A percentile compares a stretch with the other conserved stretches of the same genome.
phyloP scores from a whole-genome alignment of 2,113 vertebrate species.

The Lepus americanus region DNA sequence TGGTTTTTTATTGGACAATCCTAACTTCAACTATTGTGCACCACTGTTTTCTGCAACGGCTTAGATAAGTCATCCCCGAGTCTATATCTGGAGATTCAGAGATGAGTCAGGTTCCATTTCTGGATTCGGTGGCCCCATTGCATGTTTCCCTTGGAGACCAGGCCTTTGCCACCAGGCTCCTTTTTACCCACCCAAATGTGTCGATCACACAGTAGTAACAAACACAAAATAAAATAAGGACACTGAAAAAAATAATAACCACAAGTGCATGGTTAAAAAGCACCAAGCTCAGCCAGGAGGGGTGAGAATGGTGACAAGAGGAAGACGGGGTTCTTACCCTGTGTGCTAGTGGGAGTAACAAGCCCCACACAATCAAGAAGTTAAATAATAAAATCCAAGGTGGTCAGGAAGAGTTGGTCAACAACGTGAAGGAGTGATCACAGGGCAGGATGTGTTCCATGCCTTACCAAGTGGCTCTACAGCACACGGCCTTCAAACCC shows the following conservation, averaged over 20 bases:
- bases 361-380: background rate
- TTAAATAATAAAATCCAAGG: background rate
- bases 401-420: background rate
- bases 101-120: background rate
- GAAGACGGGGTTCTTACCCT: background rate
- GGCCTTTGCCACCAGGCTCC: background rate
- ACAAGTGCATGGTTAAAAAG: background rate
- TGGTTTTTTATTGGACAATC: background rate
- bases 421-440: background rate
- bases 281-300: background rate
- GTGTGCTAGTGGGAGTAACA: background rate
- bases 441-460: background rate
- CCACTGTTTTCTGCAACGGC: background rate
- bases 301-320: background rate
- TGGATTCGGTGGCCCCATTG: background rate
- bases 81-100: background rate
- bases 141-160: background rate
- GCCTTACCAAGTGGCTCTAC: background rate
- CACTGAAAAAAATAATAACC: background rate
- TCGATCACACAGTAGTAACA: background rate
- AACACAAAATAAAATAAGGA: too few relatives aligned
- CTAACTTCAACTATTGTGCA: background rate
- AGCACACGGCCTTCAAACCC: background rate
- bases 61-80: background rate
- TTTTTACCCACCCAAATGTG: background rate